Evolutionary conservation across 2,888 invertebrate species (phyloP).

Genomic region (Plemyria rubiginata): DNA sequence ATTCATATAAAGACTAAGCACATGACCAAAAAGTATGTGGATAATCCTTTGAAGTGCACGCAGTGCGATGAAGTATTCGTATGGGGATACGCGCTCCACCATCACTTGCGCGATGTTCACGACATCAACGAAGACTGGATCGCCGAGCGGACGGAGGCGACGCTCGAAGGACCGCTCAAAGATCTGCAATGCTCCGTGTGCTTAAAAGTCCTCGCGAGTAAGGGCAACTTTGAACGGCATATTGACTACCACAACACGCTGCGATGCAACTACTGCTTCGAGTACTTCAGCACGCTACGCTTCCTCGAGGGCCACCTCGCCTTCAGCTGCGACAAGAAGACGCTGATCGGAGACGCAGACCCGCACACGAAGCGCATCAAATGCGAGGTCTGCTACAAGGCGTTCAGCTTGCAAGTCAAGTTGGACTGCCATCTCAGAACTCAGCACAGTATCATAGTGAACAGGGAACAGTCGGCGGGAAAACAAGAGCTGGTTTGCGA

Average conservation of each 20-base stretch:
- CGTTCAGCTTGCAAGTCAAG: slow-evolving; percentile 79
- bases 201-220: slow-evolving; percentile 73
- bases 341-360: slow-evolving; percentile 74
- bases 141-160: slow-evolving; percentile 63
- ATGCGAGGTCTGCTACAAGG: slow-evolving; percentile 78
- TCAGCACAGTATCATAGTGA: slow-evolving; percentile 65
- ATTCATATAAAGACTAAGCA: slow-evolving; percentile 71
- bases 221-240: slow-evolving; percentile 79
- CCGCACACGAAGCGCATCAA: slow-evolving; percentile 72
- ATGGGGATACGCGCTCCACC: slow-evolving; percentile 73
- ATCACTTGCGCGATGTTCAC: slow-evolving; percentile 74
- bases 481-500: slow-evolving; percentile 74
- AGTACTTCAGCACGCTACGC: slow-evolving; percentile 71
- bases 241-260: slow-evolving; percentile 79
- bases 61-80: slow-evolving; percentile 73
- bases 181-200: slow-evolving; percentile 80
- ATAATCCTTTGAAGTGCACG: slow-evolving; percentile 71
- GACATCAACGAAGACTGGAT: slow-evolving; percentile 75
- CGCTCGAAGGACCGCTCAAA: slow-evolving; percentile 67
- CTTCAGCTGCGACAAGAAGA: slow-evolving; percentile 75
- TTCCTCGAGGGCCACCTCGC: slow-evolving; percentile 79
- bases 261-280: slow-evolving; percentile 80
- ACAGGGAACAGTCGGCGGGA: slow-evolving; percentile 56
- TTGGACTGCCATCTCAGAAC: slow-evolving; percentile 77
- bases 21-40: slow-evolving; percentile 69